Conservation (phyloP, 2,113 vertebrate species). For the Etheostoma spectabile region DNA sequence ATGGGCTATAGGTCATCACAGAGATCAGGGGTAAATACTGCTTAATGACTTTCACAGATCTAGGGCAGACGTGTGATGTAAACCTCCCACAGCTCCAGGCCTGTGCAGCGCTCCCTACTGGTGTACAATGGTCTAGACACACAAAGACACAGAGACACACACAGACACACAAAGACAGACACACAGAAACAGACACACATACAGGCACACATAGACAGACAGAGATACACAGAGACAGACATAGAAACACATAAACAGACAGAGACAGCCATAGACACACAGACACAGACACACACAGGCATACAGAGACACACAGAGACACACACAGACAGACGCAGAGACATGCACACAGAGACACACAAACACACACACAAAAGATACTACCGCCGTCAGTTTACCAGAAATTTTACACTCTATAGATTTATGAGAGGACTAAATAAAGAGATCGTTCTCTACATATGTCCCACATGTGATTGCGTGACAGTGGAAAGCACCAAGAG, state of each 20-base stretch:
- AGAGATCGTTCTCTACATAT: background rate
- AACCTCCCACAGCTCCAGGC: slow-evolving; percentile 2
- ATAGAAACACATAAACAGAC: too few species aligned
- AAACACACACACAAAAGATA: background rate
- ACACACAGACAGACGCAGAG: too few species aligned
- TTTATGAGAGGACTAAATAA: background rate
- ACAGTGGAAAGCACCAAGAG: background rate
- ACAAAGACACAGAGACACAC: too few species aligned
- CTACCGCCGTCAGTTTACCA: background rate
- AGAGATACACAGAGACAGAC: too few species aligned
- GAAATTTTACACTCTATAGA: background rate
- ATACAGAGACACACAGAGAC: too few species aligned
- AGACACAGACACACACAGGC: too few species aligned
- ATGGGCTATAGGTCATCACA: background rate
- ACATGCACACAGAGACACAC: too few species aligned
- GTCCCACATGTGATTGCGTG: background rate
- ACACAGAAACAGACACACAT: too few species aligned
- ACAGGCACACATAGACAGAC: too few species aligned
- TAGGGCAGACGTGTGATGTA: background rate
- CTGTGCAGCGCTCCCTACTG: slow-evolving; percentile 62
- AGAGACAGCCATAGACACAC: too few species aligned
- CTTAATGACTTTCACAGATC: background rate
- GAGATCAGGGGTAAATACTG: background rate
- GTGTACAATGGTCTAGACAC: background rate
- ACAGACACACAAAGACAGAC: too few species aligned